These are phyloP conservation scores for Linurgus olivaceus DNA, from an alignment of 2,797 vertebrate species.

Conservation along the genomic window DNA sequence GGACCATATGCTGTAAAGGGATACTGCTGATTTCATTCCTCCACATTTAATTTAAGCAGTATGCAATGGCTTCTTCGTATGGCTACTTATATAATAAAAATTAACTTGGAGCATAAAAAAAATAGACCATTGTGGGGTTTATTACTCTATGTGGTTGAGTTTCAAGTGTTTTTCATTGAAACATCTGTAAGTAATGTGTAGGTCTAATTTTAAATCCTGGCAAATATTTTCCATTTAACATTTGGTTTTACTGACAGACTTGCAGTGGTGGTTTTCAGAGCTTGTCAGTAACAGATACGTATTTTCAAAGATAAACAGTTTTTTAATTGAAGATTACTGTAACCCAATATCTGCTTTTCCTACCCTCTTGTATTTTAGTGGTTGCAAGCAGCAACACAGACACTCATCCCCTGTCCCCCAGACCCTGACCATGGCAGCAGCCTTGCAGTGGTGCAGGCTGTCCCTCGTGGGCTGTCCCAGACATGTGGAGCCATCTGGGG, in stretches of 20 bases:
- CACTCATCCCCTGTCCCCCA: neutral
- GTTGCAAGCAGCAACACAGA: neutral
- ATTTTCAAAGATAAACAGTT: slow-evolving; percentile 65
- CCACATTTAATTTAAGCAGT: slow-evolving; percentile 85
- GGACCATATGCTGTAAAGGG: slow-evolving; percentile 83
- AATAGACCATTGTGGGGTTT: slow-evolving; percentile 89
- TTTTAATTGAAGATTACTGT: slow-evolving; percentile 68
- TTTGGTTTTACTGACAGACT: slow-evolving; percentile 78
- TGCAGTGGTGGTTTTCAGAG: slow-evolving; percentile 67
- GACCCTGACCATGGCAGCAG: neutral
- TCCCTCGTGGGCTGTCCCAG: rapidly evolving
- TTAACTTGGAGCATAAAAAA: slow-evolving; percentile 84
- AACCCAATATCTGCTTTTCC: slow-evolving; percentile 48
- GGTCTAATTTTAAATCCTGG: slow-evolving; percentile 84
- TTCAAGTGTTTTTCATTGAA: slow-evolving; percentile 82
- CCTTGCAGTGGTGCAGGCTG: rapidly evolving
- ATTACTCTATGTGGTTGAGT: slow-evolving; percentile 90
- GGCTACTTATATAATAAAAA: slow-evolving; percentile 91
- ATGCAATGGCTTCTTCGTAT: slow-evolving; percentile 84
- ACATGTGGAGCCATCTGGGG: neutral
- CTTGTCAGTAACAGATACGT: slow-evolving; percentile 68
- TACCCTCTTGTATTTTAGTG: neutral
- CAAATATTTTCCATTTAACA: slow-evolving; percentile 84
- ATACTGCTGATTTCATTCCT: slow-evolving; percentile 85
- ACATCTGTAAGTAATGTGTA: slow-evolving; percentile 93